Evolutionary conservation across 2,113 vertebrate genomes (phyloP).

Genomic region (Mesoclemmys tuberculata): DNA sequence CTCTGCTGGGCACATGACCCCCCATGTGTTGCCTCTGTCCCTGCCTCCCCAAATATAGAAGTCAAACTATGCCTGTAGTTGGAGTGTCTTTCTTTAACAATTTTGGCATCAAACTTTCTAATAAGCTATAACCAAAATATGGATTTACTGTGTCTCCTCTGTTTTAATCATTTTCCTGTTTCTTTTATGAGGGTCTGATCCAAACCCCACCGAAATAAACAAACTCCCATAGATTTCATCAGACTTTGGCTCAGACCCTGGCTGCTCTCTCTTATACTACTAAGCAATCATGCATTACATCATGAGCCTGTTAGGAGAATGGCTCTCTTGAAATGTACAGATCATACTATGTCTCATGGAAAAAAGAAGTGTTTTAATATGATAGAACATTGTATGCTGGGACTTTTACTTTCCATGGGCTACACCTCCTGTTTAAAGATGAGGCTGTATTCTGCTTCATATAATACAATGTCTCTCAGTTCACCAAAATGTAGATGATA

Average conservation of each 20-base stretch:
- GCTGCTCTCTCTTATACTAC: not conserved
- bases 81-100: not conserved
- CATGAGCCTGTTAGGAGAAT: not conserved
- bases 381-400: not conserved
- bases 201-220: not conserved
- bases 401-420: not conserved
- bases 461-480: not conserved
- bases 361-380: not conserved
- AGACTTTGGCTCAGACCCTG: not conserved
- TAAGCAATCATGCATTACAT: not conserved
- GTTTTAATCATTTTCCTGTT: not conserved
- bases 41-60: too few relatives aligned
- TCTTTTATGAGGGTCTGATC: not conserved
- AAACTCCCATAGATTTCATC: not conserved
- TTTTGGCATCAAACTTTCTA: not conserved
- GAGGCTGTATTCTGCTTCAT: not conserved
- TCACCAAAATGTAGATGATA: not conserved
- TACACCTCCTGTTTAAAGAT: not conserved
- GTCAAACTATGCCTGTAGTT: not conserved
- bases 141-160: not conserved
- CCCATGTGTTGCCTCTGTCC: too few relatives aligned
- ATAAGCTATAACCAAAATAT: not conserved
- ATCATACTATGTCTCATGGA: not conserved
- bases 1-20: too few relatives aligned
- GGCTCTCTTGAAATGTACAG: not conserved